These are phyloP conservation scores for Morone chrysops DNA, from an alignment of 2,113 vertebrate genomes.

Conservation along the genomic window DNA sequence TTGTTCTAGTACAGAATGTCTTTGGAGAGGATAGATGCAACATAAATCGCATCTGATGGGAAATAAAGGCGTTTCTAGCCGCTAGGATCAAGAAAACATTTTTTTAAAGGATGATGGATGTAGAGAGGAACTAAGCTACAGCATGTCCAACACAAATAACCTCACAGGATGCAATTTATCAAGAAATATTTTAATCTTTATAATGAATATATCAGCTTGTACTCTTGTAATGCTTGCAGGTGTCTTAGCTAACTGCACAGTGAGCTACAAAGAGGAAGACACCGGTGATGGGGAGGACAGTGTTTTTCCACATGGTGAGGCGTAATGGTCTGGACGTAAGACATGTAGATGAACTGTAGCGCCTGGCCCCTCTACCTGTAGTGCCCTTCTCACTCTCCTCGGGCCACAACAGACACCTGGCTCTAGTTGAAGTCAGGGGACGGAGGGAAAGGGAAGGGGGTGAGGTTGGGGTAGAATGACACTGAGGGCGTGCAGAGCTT, in stretches of 20 bases:
- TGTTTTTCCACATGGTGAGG: conserved; percentile 8
- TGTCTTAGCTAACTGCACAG: conserved; percentile 26
- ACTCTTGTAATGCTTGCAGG: background rate
- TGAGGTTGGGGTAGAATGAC: conserved; percentile 79
- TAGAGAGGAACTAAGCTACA: conserved; percentile 1
- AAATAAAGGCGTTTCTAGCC: conserved; percentile 27
- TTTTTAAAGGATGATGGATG: conserved; percentile 3
- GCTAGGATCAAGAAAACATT: background rate
- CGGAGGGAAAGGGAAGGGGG: conserved; percentile 82
- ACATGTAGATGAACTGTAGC: conserved; percentile 32
- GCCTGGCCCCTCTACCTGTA: conserved; percentile 85
- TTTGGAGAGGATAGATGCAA: conserved; percentile 48
- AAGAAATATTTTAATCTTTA: background rate
- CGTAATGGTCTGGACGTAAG: background rate
- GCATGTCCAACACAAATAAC: background rate
- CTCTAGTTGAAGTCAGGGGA: conserved; percentile 85
- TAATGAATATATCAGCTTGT: background rate
- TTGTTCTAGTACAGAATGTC: conserved; percentile 32
- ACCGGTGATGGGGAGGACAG: conserved; percentile 16
- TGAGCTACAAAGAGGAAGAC: conserved; percentile 47
- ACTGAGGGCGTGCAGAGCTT: conserved; percentile 66
- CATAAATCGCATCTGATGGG: conserved; percentile 40
- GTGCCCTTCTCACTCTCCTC: conserved; percentile 79
- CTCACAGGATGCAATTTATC: background rate
- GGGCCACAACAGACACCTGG: conserved; percentile 71